phyloP scores from a whole-genome alignment of 1,140 invertebrate genomes.

The Zaprionus kolodkinae region DNA sequence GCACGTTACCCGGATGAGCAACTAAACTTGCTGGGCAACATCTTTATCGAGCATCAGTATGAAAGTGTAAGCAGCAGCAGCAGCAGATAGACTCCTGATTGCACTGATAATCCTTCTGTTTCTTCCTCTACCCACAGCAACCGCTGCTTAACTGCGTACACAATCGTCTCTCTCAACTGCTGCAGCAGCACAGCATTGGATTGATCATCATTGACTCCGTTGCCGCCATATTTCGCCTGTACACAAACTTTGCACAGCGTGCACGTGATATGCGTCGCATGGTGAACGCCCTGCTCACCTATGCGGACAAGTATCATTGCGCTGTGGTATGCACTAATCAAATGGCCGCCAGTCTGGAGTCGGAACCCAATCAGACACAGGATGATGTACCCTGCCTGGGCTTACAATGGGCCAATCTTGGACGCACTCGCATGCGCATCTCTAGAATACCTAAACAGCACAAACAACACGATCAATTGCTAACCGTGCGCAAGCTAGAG shows the following conservation, averaged over 20 bases:
- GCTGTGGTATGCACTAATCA: slow-evolving; percentile 90
- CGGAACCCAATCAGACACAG: slow-evolving; percentile 45
- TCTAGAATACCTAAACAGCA: slow-evolving; percentile 80
- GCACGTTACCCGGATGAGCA: slow-evolving; percentile 58
- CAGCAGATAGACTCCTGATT: too few relatives aligned
- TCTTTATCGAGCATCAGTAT: slow-evolving; percentile 84
- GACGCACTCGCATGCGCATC: slow-evolving; percentile 88
- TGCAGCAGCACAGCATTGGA: slow-evolving; percentile 86
- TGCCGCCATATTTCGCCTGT: slow-evolving; percentile 89
- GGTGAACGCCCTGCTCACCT: slow-evolving; percentile 86
- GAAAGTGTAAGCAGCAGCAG: slow-evolving; percentile 85
- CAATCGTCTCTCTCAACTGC: slow-evolving; percentile 85
- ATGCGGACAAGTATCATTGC: slow-evolving; percentile 86
- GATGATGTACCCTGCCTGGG: slow-evolving; percentile 86
- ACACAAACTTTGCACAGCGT: slow-evolving; percentile 86
- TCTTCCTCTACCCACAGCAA: slow-evolving; percentile 18
- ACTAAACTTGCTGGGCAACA: slow-evolving; percentile 71
- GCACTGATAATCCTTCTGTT: background rate
- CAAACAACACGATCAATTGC: slow-evolving; percentile 55
- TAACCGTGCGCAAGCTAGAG: slow-evolving; percentile 73
- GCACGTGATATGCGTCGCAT: slow-evolving; percentile 87
- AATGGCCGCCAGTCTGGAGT: slow-evolving; percentile 85
- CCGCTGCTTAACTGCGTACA: slow-evolving; percentile 86
- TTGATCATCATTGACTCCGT: slow-evolving; percentile 91
- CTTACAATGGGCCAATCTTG: slow-evolving; percentile 88